Evolutionary conservation across 2,888 invertebrate genomes (phyloP).

Genomic region (Agriopis aurantiaria): DNA sequence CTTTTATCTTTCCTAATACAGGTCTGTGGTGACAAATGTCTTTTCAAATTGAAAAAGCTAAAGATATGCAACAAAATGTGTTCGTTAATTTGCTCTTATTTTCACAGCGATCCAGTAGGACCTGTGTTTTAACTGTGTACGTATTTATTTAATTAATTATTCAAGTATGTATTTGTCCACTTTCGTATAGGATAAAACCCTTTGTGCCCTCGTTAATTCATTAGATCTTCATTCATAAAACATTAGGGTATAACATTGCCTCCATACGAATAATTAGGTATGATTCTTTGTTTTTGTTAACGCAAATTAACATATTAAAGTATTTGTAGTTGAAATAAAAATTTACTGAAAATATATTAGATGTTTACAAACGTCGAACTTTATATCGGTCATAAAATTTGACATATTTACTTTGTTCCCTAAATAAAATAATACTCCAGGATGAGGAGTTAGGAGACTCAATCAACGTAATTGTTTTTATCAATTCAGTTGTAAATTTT

Average conservation of each 20-base stretch:
- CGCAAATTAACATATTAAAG: neutral
- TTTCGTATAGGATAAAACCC: slow-evolving; percentile 28
- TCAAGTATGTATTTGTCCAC: slow-evolving; percentile 29
- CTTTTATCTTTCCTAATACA: too few relatives aligned
- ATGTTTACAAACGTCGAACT: too few relatives aligned
- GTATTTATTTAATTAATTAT: slow-evolving; percentile 31
- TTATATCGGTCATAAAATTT: too few relatives aligned
- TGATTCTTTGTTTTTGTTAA: slow-evolving; percentile 2
- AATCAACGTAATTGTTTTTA: neutral
- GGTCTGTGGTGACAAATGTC: too few relatives aligned
- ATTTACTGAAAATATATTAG: too few relatives aligned
- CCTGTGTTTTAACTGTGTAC: slow-evolving; percentile 10
- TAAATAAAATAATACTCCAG: too few relatives aligned
- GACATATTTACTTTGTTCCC: too few relatives aligned
- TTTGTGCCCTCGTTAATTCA: slow-evolving; percentile 31
- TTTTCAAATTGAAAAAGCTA: too few relatives aligned
- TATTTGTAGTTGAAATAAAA: neutral
- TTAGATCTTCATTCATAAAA: slow-evolving; percentile 23
- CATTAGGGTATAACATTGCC: slow-evolving; percentile 11
- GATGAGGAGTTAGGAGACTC: too few relatives aligned
- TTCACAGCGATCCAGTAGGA: slow-evolving; percentile 8
- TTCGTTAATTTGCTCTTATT: slow-evolving; percentile 1
- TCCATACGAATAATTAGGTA: slow-evolving; percentile 5
- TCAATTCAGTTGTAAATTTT: neutral
- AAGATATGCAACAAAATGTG: neutral